Evolutionary conservation across 2,888 invertebrate genomes (phyloP), one percentile per base, ranked within the genome.

Genomic region (Athalia cordata): DNA sequence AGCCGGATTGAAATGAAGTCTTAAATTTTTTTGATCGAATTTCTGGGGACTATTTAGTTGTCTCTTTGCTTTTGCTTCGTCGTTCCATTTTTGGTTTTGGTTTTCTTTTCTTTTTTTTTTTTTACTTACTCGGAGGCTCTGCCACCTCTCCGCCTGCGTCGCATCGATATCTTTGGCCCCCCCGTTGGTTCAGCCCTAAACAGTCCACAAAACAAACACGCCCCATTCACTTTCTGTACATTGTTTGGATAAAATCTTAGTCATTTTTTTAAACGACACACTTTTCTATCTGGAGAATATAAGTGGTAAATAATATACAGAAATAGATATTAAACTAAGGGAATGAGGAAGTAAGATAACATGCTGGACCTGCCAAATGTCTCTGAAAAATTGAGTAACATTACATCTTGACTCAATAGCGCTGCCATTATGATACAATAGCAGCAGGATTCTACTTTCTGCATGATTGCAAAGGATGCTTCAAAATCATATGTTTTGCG

Each of bases 111-210:
- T 79, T 80, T 79, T 74, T 5, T 64, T 64, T 83, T 79, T 85
- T 85, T 88, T 90, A 89, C 90, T 90, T 90, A 90, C 90, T 90
- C 89, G 90, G 90, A 90, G 90, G 90, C 89, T 88, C 87, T 89
- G 89, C 87, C 89, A 89, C 89, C 88, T 84, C 88, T 90, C 90
- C 90, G 89, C 90, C 89, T 90, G 89, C 89, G 89, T 87, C 92
- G 91, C 86, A 92, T 91, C 88, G 92, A 92, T 89, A 93, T 91
- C 89, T 92, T 92, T 88, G 92, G 91, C 88, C 92, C 92, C 91
- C 92, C 92, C 90, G 92, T 92, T 88, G 92, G 91, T 92, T 92
- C 92, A 91, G 92, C 92, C 92, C 93, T 93, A 92, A 92, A 92
- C 92, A 92, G 90, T 90, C 86, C 89, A 87, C 85, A 90, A 89